A percentile compares a stretch with the other conserved stretches of the same genome.
Conservation (phyloP, 2,888 invertebrate species). For the Bunonema sp. region DNA sequence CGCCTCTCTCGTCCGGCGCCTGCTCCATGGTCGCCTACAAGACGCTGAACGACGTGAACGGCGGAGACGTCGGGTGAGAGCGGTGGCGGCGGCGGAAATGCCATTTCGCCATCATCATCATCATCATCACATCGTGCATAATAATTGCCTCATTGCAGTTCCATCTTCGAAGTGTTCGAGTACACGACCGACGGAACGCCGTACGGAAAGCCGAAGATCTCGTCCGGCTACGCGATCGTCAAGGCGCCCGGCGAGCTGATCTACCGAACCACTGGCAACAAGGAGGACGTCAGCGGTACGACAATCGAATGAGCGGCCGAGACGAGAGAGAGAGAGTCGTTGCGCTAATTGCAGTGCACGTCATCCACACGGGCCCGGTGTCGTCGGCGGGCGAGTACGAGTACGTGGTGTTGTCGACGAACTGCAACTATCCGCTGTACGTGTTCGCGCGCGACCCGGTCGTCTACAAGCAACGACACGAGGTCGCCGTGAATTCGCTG, state of each 20-base stretch:
- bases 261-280: slow-evolving; percentile 40
- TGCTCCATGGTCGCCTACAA: slow-evolving; percentile 44
- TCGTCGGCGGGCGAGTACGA: slow-evolving; percentile 38
- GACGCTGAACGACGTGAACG: slow-evolving; percentile 35
- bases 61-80: slow-evolving; percentile 22
- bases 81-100: neutral
- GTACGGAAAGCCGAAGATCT: slow-evolving; percentile 40
- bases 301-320: neutral
- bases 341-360: slow-evolving; percentile 24
- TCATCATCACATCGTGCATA: neutral
- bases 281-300: slow-evolving; percentile 41
- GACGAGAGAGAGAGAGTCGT: neutral
- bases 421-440: slow-evolving; percentile 44
- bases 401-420: slow-evolving; percentile 41
- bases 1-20: slow-evolving; percentile 38
- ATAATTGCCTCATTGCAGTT: slow-evolving; percentile 8
- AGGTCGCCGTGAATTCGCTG: slow-evolving; percentile 25
- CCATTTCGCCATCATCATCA: neutral
- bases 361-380: slow-evolving; percentile 36
- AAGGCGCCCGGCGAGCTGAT: slow-evolving; percentile 42
- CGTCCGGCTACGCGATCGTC: slow-evolving; percentile 42
- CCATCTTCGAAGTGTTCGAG: slow-evolving; percentile 43
- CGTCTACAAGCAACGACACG: slow-evolving; percentile 42
- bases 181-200: slow-evolving; percentile 45
- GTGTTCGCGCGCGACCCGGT: slow-evolving; percentile 43